Evolutionary conservation across 2,888 invertebrate species (phyloP), one percentile per base, ranked within the genome.

Genomic region (Phania funesta): DNA sequence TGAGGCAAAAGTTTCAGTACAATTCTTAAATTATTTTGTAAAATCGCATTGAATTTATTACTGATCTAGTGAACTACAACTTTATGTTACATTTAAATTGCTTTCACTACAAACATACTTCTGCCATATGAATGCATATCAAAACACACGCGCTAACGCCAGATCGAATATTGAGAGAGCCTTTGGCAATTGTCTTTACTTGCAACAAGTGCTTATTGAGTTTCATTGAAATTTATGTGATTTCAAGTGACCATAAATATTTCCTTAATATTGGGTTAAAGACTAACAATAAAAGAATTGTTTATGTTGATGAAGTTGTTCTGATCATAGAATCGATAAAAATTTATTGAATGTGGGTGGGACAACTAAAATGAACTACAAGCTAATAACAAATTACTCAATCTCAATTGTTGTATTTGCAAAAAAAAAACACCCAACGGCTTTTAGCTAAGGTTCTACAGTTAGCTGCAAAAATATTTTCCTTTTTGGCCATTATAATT

Each of bases 211-310:
- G 9, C 3, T 4, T 35, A 35, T 35, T 35, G 9, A 35, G 9
- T 35, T 9, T 60, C 60, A 67, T 67, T 60, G 24, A 44, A 60
- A 60, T 76, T 76, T 76, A 76, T 76, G 44, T 41, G 38, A 8
- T 32, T 44, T 41, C 38, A 38, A 38, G 22, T 58, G 41, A 48
- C 8, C 26, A 58, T 35, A 74, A 46, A n/a, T n/a, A 35, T 41
- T n/a, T n/a, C 16, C 7, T 41, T 16, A 41, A 41, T 41, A 4
- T 16, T 9, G 44, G 76, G 60, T 76, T 60, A 76, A 73, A 50
- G 16, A 48, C 35, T 16, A 35, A 70, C 24, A 65, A 38, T 56
- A 4, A 16, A 56, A 38, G 13, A 16, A 29, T 22, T 6, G 35
- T 24, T 44, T 1, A 1, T 29, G 16, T 44, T 41, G 41, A 73